Evolutionary conservation across 2,888 invertebrate genomes (phyloP), one percentile per base, ranked within the genome.

Genomic region (Hydropsyche betteni): DNA sequence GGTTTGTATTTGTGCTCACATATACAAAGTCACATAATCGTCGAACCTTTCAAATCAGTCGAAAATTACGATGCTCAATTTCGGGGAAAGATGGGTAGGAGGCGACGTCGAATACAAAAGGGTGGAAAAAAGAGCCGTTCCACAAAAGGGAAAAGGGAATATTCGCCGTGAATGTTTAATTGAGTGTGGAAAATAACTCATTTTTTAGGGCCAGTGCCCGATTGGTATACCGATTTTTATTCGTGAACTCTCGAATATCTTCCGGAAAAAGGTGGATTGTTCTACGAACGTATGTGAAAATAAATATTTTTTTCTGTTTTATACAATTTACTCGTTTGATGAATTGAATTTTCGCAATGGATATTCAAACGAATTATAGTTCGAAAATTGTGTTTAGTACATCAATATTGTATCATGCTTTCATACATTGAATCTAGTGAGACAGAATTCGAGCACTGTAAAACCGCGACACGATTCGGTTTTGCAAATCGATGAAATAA

Each of bases 131-230:
- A 55, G 16, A 55, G 55, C 6, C 12, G 16, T 55, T 14, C 4
- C 5, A 61, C n/a, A 33, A 61, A 61, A 33, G 24, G 34, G 38
- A 72, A 72, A 50, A 55, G 72, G 36, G 72, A 72, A 72, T 72
- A 38, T 72, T 58, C 58, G 69, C 72, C 7, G 44, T 38, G 71
- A 75, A 53, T 71, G 75, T 71, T 75, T 75, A 75, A 75, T 75
- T 75, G 75, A 75, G 75, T 52, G 75, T 75, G 55, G 71, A 71
- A 71, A 75, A 71, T 71, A 75, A 75, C 75, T 75, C 71, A 75
- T 71, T 58, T 61, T 72, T 61, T 36, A 14, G 58, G 58, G 58
- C 58, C 58, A 58, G 1, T 8, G 24, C 58, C 24, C 58, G 14
- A 58, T 58, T 58, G 58, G 16, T 8, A 16, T 64, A 44, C 44